Percentiles rank a stretch among this genome's conserved stretches.
Conservation (phyloP, 2,888 invertebrate species). For the Polylopha cassiicola region DNA sequence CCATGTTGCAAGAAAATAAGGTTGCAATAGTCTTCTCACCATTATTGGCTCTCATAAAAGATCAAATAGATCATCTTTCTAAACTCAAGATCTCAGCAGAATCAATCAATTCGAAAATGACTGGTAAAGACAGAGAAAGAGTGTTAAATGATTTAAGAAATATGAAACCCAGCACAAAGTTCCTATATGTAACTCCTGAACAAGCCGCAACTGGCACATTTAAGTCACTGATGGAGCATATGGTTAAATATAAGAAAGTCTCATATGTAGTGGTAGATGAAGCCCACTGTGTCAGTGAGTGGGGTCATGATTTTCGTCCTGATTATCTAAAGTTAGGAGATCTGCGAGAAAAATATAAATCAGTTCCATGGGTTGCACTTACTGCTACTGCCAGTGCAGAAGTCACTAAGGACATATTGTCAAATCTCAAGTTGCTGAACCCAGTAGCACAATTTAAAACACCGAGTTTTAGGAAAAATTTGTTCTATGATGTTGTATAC, state of each 20-base stretch:
- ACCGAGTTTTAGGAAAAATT: conserved; percentile 93
- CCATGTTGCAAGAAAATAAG: conserved; percentile 86
- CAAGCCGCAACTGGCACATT: conserved; percentile 90
- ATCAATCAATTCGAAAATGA: conserved; percentile 95
- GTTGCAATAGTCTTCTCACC: conserved; percentile 97
- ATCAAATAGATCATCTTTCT: conserved; percentile 93
- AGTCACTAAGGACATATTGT: conserved; percentile 89
- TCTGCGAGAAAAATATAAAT: conserved; percentile 73
- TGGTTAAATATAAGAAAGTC: conserved; percentile 86
- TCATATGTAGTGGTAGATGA: conserved; percentile 97
- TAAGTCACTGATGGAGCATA: conserved; percentile 80
- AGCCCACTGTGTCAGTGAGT: conserved; percentile 98
- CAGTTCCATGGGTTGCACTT: conserved; percentile 91
- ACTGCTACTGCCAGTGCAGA: conserved; percentile 94
- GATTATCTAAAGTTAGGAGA: conserved; percentile 93
- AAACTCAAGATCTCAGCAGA: conserved; percentile 88
- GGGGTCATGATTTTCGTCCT: conserved; percentile 99
- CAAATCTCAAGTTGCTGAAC: conserved; percentile 81
- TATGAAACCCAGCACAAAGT: conserved; percentile 84
- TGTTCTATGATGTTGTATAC: conserved; percentile 96
- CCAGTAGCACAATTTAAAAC: conserved; percentile 87
- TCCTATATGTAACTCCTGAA: conserved; percentile 98
- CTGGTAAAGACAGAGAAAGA: conserved; percentile 83
- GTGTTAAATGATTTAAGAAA: conserved; percentile 87
- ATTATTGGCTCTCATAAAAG: conserved; percentile 96